Percentiles rank a stretch among this genome's conserved stretches.
phyloP scores from a whole-genome alignment of 2,113 vertebrate species.

The Bufo gargarizans region DNA sequence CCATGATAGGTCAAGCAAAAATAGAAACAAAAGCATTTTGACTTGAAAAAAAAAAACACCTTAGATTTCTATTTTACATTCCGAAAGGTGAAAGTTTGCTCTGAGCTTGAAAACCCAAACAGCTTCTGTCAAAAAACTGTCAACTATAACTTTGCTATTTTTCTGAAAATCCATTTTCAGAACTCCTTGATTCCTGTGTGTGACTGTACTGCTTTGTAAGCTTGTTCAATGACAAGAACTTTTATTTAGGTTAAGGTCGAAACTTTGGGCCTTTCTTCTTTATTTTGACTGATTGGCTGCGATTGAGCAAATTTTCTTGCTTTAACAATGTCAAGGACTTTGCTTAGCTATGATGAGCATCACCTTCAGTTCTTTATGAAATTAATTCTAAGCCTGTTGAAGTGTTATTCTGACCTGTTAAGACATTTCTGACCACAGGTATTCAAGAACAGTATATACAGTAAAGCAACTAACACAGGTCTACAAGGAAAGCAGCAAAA shows the following conservation, averaged over 20 bases:
- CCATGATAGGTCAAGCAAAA: too few relatives aligned
- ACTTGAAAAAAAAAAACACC: background rate
- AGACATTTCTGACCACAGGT: background rate
- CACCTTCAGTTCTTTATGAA: constrained; percentile 9
- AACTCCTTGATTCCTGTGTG: background rate
- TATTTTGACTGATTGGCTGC: background rate
- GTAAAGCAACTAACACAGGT: background rate
- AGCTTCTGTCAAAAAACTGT: background rate
- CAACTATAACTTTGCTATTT: background rate
- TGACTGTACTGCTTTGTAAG: background rate
- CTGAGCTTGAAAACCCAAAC: background rate
- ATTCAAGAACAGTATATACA: background rate
- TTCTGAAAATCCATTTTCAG: background rate
- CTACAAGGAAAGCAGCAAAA: background rate
- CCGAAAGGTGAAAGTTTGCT: background rate
- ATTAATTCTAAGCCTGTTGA: background rate
- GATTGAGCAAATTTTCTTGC: background rate
- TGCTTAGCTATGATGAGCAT: background rate
- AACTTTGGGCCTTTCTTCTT: background rate
- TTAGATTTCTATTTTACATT: background rate
- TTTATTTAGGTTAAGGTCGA: constrained; percentile 14
- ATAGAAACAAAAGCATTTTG: too few relatives aligned
- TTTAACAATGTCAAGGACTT: constrained; percentile 33
- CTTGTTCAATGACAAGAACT: background rate
- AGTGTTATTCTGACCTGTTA: background rate